phyloP scores from a whole-genome alignment of 2,888 invertebrate species.

The Cheilosia variabilis region DNA sequence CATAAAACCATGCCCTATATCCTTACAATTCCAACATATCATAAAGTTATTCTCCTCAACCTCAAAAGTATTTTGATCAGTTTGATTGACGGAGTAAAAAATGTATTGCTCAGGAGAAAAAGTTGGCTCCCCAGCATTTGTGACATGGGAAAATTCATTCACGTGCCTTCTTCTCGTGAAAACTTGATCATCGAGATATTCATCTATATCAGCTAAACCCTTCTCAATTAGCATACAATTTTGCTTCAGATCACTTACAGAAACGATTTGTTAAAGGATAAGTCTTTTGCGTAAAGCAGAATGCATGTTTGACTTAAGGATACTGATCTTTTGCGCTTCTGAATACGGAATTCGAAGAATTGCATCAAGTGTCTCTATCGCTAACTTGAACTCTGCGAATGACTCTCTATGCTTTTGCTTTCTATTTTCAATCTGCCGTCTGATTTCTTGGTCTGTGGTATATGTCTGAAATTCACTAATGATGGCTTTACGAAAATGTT shows the following conservation, averaged over 20 bases:
- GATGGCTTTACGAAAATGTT: background rate
- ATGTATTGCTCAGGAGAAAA: background rate
- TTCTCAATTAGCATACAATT: background rate
- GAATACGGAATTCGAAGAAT: background rate
- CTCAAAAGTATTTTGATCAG: background rate
- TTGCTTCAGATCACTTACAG: background rate
- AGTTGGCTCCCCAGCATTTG: background rate
- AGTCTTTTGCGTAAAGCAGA: background rate
- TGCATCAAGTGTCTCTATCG: background rate
- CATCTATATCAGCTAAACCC: background rate
- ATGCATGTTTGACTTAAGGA: background rate
- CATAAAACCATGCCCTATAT: background rate
- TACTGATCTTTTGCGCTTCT: background rate
- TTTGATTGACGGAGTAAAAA: background rate
- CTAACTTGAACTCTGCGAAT: background rate
- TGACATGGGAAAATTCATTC: background rate
- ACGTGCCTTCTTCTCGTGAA: background rate
- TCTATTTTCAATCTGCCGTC: conserved; percentile 1
- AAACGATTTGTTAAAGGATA: background rate
- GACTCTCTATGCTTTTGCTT: background rate
- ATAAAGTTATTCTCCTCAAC: background rate
- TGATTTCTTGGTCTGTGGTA: background rate
- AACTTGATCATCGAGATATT: too few relatives aligned
- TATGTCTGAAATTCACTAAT: background rate
- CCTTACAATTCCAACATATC: background rate